Base-by-base conservation (phyloP, 1,140 invertebrate genomes). In the Neocloeon triangulifer region DNA sequence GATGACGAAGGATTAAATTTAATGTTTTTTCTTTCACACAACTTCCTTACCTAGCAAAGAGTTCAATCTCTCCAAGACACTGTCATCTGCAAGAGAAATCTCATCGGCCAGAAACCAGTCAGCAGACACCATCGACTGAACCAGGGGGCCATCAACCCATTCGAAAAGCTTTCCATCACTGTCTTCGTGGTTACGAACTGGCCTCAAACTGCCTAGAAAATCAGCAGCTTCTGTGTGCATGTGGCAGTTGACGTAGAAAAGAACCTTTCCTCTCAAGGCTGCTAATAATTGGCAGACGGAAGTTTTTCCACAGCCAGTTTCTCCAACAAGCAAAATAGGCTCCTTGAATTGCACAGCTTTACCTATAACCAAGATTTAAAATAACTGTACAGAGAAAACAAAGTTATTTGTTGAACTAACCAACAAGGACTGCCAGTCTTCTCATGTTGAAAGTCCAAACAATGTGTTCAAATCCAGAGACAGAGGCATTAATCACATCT, bases 231-330 rank as follows among this genome's bases (percentile, higher is more conserved):
- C 95, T 2, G 89, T 94, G 48, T 98, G 84, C 74, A 96, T 88
- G 48, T 99, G 94, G 58, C 94, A 99, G 56, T 97, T 99, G 0
- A 98, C 69, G 19, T 73, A 69, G 28, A 71, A 59, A 14, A 97
- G 54, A 28, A 66, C 52, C 34, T 70, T 65, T 0, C 56, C 42
- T 25, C 65, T 65, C 20, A 82, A 51, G 16, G 59, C 55, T 12
- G 86, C 73, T 28, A 86, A 62, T 16, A 94, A 51, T 53, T 98
- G 86, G 44, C 89, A 94, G 13, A 96, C 66, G 0, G 89, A 96
- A 0, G 95, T 99, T 61, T 99, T 99, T 1, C 95, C 95, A 52
- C 91, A 91, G 0, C 94, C 95, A 16, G 95, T 99, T 51, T 95
- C 88, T 27, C 95, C 95, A 6, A 99, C 86, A 14, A 99, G 53